Base-by-base conservation (phyloP, 2,888 invertebrate species). In the Drosophila eohydei region DNA sequence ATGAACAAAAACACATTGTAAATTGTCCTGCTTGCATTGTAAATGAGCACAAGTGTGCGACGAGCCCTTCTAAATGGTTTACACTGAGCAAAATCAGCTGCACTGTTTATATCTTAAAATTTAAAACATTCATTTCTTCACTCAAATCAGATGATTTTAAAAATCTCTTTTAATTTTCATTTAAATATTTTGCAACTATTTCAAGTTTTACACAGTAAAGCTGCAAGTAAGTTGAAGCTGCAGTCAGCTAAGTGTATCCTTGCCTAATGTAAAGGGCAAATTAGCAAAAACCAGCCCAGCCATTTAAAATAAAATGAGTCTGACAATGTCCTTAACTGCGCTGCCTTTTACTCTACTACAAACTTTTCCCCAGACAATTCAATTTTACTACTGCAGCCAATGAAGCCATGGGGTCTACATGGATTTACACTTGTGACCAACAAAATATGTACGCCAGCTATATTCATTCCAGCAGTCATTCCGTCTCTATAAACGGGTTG, bases 1-100 rank as follows among this genome's bases (percentile, higher is more conserved):
- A 86, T 86, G 86, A 88, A 89, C 77, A 79, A 88, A 88, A 89
- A 89, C 90, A 86, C 89, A 86, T 86, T 86, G 89, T 89, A 86
- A 89, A 89, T 89, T 88, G 88, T 84, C 78, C 68, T 88, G 79
- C 79, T 68, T 83, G 83, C 77, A 85, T 76, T 72, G 76, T 60
- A 85, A 87, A 80, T 87, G 87, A 70, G 71, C 78, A 78, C 88
- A 87, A 84, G 77, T 84, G 89, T 80, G 66, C 73, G 56, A 59
- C 61, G 46, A 60, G 61, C 60, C 58, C 57, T 51, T 60, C 28
- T 41, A 61, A 62, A 60, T 32, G 12, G 26, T 0, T 0, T 71
- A 55, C 88, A 85, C 89, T 74, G 16, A 34, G 46, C 55, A 14
- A 75, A 88, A 79, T 28, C 5, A 2, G 2, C 9, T 14, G 28